These are phyloP conservation scores for Apogon hyalosoma DNA, from an alignment of 2,797 vertebrate species.

Conservation along the genomic window DNA sequence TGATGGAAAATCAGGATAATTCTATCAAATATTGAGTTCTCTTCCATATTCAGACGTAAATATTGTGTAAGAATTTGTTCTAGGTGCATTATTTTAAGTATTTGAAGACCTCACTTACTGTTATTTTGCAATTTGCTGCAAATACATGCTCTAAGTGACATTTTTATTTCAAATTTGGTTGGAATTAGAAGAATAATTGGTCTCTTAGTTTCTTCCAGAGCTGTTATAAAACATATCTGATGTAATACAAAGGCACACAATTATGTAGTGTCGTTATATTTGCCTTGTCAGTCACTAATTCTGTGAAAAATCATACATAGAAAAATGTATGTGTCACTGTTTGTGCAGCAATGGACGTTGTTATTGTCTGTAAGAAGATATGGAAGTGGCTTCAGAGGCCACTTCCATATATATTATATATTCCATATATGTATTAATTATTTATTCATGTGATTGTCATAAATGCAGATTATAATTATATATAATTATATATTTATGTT, in stretches of 20 bases:
- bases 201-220: too few relatives aligned
- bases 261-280: not conserved
- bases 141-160: too few relatives aligned
- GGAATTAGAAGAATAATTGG: too few relatives aligned
- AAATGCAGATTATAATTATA: too few relatives aligned
- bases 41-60: not conserved
- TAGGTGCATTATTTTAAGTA: too few relatives aligned
- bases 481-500: not conserved
- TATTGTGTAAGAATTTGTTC: not conserved
- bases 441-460: constrained; percentile 1
- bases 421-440: not conserved
- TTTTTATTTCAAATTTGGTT: too few relatives aligned
- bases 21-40: constrained; percentile 2
- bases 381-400: not conserved
- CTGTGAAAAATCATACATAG: not conserved
- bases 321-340: not conserved
- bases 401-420: too few relatives aligned
- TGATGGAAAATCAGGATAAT: not conserved
- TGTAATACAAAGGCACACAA: not conserved
- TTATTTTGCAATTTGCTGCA: too few relatives aligned
- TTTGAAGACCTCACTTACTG: too few relatives aligned
- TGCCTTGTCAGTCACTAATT: not conserved
- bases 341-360: not conserved
- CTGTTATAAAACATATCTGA: too few relatives aligned
- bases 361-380: not conserved